Conservation (phyloP, 2,113 vertebrate genomes). For the Cairina moschata region DNA sequence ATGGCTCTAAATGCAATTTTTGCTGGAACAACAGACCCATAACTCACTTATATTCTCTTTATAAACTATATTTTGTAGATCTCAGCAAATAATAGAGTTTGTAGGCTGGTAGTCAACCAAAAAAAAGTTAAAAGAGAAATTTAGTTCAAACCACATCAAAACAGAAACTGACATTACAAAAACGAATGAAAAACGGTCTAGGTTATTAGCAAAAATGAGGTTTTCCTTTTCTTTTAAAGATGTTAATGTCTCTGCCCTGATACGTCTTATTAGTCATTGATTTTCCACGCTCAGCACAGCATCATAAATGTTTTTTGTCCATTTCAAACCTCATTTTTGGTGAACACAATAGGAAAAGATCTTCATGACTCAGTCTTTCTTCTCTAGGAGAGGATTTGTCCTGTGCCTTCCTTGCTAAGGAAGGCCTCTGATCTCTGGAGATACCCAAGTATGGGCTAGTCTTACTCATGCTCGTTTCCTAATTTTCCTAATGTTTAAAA, state of each 20-base stretch:
- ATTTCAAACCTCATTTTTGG: neutral
- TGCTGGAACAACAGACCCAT: neutral
- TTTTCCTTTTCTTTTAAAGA: neutral
- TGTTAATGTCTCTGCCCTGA: neutral
- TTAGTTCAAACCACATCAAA: neutral
- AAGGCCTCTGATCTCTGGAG: neutral
- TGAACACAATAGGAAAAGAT: neutral
- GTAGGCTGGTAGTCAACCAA: neutral
- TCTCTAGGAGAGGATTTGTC: neutral
- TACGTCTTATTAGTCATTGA: neutral
- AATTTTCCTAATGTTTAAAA: neutral
- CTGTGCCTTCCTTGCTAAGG: neutral
- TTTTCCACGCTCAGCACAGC: neutral
- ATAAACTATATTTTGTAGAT: neutral
- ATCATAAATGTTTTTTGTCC: neutral
- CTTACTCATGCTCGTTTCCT: neutral
- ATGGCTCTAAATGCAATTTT: neutral
- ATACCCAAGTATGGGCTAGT: neutral
- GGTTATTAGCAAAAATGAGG: neutral
- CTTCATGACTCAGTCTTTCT: neutral
- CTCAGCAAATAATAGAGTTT: slow-evolving; percentile 20
- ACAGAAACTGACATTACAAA: neutral
- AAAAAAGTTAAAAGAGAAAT: neutral
- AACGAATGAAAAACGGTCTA: neutral
- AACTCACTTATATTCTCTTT: neutral